These are phyloP conservation scores for Lerista edwardsae DNA, from an alignment of 2,797 vertebrate genomes.

Conservation along the genomic window DNA sequence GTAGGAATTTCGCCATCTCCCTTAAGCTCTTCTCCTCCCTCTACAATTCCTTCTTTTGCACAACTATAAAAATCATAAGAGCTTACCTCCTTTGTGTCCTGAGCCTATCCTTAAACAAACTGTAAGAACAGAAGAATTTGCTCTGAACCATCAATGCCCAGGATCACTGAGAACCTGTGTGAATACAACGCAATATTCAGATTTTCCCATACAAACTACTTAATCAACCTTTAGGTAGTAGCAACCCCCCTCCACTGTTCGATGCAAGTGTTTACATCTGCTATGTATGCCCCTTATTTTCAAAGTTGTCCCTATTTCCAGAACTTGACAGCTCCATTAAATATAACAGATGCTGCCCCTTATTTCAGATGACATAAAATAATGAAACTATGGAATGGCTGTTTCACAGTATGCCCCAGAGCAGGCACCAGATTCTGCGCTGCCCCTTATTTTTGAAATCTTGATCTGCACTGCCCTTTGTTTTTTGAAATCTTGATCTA, in stretches of 20 bases:
- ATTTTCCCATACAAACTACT: not conserved
- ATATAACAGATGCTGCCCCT: slow-evolving; percentile 15
- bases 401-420: slow-evolving; percentile 12
- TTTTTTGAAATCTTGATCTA: slow-evolving; percentile 8
- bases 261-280: slow-evolving; percentile 13
- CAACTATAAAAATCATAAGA: no score
- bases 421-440: slow-evolving; percentile 2
- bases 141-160: not conserved
- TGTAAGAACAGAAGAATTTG: not conserved
- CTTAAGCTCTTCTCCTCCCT: not conserved
- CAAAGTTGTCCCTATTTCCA: slow-evolving; percentile 23
- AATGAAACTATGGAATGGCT: slow-evolving; percentile 23
- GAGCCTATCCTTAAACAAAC: not conserved
- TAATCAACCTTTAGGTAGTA: not conserved
- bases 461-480: slow-evolving; percentile 12
- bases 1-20: not conserved
- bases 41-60: not conserved
- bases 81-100: not conserved
- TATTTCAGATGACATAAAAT: slow-evolving; percentile 24
- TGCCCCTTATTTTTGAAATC: slow-evolving; percentile 16
- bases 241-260: not conserved
- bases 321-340: slow-evolving; percentile 33
- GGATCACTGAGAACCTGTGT: not conserved
- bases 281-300: slow-evolving; percentile 15
- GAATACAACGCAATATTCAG: not conserved